Base-by-base conservation (phyloP, 2,888 invertebrate genomes). In the Chrysolina oricalcia region DNA sequence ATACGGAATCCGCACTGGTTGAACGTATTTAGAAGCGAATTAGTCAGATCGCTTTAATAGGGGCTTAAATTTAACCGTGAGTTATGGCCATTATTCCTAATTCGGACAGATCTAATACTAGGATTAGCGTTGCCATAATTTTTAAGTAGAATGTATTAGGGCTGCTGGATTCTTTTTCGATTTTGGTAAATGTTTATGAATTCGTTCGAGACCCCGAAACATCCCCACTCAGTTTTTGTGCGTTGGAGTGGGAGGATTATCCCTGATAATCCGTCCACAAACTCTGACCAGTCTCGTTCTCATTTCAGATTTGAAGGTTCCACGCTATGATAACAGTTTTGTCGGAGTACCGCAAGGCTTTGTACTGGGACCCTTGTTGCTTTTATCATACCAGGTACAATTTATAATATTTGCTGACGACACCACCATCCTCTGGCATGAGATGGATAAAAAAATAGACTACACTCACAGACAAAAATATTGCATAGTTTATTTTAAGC, bases 41-140 rank as follows among this genome's bases (percentile, higher is more conserved):
- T 80, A 80, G 81, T 78, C 78, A 79, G 81, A 83, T 83, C 82
- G 80, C 77, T 81, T 79, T 80, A 81, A 77, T 80, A 73, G 78
- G 75, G 77, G 82, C 79, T 83, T 81, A 80, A 80, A 81, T 80
- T 75, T 78, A 81, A 80, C 80, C 75, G 75, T 83, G 81, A 83
- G 74, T 81, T 82, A 83, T 83, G 73, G 79, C 78, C 74, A 72
- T 77, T 81, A 81, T 78, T 81, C 74, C 81, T 80, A 80, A 78
- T 81, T 81, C 73, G 73, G 73, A 77, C 79, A 74, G 73, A 75
- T 73, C 73, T 76, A 80, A 78, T 76, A 75, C 78, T 65, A 43
- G 67, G 76, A 75, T 78, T 78, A 76, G 67, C 23, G 56, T 50
- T 64, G 70, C 75, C 72, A 70, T 74, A 72, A 76, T 74, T 77